Percentiles rank a stretch among this genome's conserved stretches.
phyloP scores from a whole-genome alignment of 2,888 invertebrate genomes.

The Cylindroiulus punctatus region DNA sequence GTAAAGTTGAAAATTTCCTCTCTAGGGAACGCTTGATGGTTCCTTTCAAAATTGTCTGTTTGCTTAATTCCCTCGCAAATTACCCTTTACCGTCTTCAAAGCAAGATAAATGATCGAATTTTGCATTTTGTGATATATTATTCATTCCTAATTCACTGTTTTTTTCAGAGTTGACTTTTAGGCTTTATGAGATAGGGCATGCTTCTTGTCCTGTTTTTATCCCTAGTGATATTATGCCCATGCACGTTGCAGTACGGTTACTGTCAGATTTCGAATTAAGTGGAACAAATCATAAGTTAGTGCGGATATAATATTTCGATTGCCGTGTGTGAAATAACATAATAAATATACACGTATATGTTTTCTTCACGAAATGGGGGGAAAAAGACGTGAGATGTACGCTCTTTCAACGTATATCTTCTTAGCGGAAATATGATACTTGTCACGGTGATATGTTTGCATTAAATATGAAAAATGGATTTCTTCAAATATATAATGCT shows the following conservation, averaged over 20 bases:
- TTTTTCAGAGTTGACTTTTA: too few relatives aligned
- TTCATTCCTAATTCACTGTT: too few relatives aligned
- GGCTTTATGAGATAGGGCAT: too few relatives aligned
- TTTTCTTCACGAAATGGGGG: not conserved
- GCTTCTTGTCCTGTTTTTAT: too few relatives aligned
- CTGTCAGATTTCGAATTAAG: slow-evolving; percentile 8
- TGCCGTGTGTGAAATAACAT: not conserved
- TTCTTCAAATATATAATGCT: not conserved
- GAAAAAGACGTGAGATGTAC: not conserved
- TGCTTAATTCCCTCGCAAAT: too few relatives aligned
- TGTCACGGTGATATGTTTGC: not conserved
- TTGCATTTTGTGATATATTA: too few relatives aligned
- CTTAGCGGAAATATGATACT: not conserved
- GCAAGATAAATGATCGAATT: too few relatives aligned
- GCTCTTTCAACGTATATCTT: not conserved
- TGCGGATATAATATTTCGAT: slow-evolving; percentile 14
- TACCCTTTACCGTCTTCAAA: too few relatives aligned
- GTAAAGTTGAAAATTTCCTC: too few relatives aligned
- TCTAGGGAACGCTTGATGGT: too few relatives aligned
- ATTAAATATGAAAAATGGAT: slow-evolving; percentile 40
- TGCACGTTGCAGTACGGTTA: not conserved
- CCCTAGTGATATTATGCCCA: not conserved
- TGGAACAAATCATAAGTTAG: slow-evolving; percentile 28
- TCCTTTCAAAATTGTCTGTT: too few relatives aligned
- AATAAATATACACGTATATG: not conserved